phyloP scores from a whole-genome alignment of 1,140 invertebrate genomes.

The Solenopsis fugax region DNA sequence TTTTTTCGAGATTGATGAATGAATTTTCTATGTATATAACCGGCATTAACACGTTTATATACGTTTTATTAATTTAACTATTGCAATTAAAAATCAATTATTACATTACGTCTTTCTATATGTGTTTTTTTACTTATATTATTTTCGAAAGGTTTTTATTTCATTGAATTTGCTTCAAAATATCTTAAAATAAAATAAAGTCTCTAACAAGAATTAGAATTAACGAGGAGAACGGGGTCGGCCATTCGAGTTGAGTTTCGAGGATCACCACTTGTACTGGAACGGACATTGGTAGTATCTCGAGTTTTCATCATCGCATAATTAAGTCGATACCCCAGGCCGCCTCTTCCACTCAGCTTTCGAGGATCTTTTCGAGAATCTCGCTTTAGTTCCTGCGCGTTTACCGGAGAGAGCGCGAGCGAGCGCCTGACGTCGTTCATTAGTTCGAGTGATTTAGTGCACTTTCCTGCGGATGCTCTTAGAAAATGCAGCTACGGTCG shows the following conservation, averaged over 20 bases:
- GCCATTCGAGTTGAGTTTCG: constrained; percentile 1
- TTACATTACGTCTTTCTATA: neutral
- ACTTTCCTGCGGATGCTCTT: constrained; percentile 54
- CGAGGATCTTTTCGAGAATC: constrained; percentile 44
- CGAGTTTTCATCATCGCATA: constrained; percentile 54
- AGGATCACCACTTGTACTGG: neutral
- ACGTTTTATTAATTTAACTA: neutral
- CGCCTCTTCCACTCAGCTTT: constrained; percentile 23
- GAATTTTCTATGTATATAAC: neutral
- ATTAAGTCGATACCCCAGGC: constrained; percentile 52
- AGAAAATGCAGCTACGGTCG: constrained; percentile 55
- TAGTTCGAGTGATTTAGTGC: constrained; percentile 64
- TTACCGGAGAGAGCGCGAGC: neutral
- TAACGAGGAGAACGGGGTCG: constrained; percentile 6
- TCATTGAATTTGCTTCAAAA: neutral
- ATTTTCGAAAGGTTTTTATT: neutral
- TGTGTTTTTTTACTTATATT: neutral
- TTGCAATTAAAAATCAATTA: neutral
- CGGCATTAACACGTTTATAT: neutral
- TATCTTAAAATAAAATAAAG: neutral
- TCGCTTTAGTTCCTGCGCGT: constrained; percentile 38
- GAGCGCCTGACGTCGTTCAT: constrained; percentile 61
- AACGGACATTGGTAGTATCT: constrained; percentile 49
- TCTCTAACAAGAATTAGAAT: neutral
- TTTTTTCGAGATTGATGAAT: neutral